A percentile compares a stretch with the other conserved stretches of the same genome.
These are phyloP conservation scores for Contarinia nasturtii DNA, from an alignment of 1,140 invertebrate genomes.

Conservation along the genomic window DNA sequence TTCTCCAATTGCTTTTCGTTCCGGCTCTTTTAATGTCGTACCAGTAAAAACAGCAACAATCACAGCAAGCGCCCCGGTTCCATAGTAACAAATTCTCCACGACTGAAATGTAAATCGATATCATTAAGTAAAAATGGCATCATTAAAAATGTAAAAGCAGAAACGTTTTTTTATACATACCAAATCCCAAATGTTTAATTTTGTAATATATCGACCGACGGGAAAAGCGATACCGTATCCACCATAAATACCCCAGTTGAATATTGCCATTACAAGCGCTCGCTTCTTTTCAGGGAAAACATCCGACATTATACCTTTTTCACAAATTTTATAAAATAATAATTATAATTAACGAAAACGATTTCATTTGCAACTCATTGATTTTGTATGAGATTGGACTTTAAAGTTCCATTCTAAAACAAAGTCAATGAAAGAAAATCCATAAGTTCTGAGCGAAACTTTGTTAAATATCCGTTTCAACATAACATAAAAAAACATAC, in stretches of 20 bases:
- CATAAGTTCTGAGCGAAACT: too few relatives aligned
- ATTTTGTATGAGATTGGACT: too few relatives aligned
- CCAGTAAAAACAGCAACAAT: slow-evolving; percentile 52
- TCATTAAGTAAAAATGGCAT: neutral
- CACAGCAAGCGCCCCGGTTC: slow-evolving; percentile 61
- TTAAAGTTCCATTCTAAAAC: slow-evolving; percentile 25
- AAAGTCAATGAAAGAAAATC: too few relatives aligned
- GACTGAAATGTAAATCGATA: slow-evolving; percentile 32
- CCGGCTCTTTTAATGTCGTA: slow-evolving; percentile 59
- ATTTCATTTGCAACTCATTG: too few relatives aligned
- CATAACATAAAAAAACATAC: too few relatives aligned
- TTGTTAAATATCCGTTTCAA: too few relatives aligned
- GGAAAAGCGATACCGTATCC: slow-evolving; percentile 86
- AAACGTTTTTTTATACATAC: slow-evolving; percentile 24
- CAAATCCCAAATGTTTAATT: slow-evolving; percentile 52
- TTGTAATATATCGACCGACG: slow-evolving; percentile 70
- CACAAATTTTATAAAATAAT: too few relatives aligned
- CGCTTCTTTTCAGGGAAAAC: slow-evolving; percentile 64
- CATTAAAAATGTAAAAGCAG: neutral
- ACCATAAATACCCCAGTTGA: slow-evolving; percentile 92
- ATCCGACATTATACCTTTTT: slow-evolving; percentile 53
- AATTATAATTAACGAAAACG: too few relatives aligned
- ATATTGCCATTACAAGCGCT: slow-evolving; percentile 76
- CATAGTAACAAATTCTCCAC: slow-evolving; percentile 75
- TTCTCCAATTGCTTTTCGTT: slow-evolving; percentile 49